Conservation (phyloP, 2,888 invertebrate genomes). For the Cerastis leucographa region DNA sequence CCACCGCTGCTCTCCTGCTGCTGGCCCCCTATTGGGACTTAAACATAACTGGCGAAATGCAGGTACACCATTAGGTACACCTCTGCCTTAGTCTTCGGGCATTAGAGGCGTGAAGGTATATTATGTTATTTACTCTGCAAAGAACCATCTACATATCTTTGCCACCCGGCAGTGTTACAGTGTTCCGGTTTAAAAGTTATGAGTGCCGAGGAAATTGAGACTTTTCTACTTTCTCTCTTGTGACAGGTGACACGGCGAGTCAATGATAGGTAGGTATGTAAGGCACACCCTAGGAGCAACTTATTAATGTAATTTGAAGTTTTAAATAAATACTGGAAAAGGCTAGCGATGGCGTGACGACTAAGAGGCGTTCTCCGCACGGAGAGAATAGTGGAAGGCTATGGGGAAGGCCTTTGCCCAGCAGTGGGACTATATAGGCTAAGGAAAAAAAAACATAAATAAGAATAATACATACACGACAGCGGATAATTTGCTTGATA, state of each 20-base stretch:
- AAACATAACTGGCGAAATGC: background rate
- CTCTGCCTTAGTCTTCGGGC: background rate
- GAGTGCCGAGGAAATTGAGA: background rate
- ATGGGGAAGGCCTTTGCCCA: too few relatives aligned
- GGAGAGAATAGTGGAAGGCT: too few relatives aligned
- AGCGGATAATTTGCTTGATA: background rate
- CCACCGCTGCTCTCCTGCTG: too few relatives aligned
- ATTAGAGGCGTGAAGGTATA: background rate
- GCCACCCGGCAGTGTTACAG: background rate
- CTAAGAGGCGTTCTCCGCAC: too few relatives aligned
- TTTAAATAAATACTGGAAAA: background rate
- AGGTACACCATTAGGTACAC: background rate
- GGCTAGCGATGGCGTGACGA: too few relatives aligned
- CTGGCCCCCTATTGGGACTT: too few relatives aligned
- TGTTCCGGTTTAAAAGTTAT: constrained; percentile 1
- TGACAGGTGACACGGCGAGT: background rate
- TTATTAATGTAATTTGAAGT: background rate
- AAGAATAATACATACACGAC: too few relatives aligned
- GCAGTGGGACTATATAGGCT: too few relatives aligned
- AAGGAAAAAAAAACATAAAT: too few relatives aligned
- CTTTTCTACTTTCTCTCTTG: background rate
- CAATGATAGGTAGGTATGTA: background rate
- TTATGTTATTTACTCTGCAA: background rate
- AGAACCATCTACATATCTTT: background rate
- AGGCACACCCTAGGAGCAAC: background rate